Base-by-base conservation (phyloP, 2,888 invertebrate genomes). In the Aphidius colemani region DNA sequence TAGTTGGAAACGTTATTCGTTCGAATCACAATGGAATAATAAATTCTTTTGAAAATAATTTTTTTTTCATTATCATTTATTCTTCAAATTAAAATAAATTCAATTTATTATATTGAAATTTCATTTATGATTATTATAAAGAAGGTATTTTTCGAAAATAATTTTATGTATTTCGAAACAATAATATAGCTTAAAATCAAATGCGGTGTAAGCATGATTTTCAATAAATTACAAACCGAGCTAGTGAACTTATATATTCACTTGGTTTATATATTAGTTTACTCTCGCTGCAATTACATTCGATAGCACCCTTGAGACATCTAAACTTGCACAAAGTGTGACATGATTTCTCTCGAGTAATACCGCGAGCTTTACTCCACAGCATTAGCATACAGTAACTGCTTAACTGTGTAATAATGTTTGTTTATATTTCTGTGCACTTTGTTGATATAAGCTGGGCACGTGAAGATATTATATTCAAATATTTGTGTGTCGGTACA, bases 311-410 rank as follows among this genome's bases (percentile, higher is more conserved):
- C 74, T 40, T 53, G 72, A 67, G 74, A 70, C 65, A 68, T 41
- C 68, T 71, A 68, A 70, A 71, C 66, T 72, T 71, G 70, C 64
- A 67, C 69, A 71, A 71, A 70, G 69, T 68, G 71, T 69, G 71
- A 68, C 70, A 71, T 74, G 74, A 74, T 74, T 74, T 74, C 74
- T 74, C 74, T 64, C 67, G 67, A 74, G 74, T 70, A 74, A 74
- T 74, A 72, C 68, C 68, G 66, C 63, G 65, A 51, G 61, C 64
- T 59, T 65, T 59, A 61, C 63, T 59, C 65, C 59, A 61, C 45
- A 44, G 7, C 50, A 59, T 9, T 59, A 53, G 48, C 63, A 56
- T 63, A 59, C 39, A 56, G 62, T 59, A 11, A 44, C 55, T 45
- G 61, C 61, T 41, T 43, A 60, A 62, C 46, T 18, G 51, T 30